phyloP scores from a whole-genome alignment of 2,113 vertebrate genomes.

The Pterocles gutturalis region DNA sequence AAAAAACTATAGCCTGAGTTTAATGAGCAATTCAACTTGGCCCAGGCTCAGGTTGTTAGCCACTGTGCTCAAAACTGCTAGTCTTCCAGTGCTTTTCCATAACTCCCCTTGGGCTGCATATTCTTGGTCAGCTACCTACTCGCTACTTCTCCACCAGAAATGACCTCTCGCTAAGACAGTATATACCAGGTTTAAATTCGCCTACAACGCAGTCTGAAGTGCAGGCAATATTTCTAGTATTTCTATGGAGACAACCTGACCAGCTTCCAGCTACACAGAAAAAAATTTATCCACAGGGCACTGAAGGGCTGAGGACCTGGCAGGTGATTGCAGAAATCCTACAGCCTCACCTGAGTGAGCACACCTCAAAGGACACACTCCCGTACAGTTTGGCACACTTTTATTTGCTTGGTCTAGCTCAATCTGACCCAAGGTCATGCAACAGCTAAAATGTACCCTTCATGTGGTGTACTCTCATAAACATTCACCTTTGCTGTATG shows the following conservation, averaged over 20 bases:
- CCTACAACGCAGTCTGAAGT: not conserved
- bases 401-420: not conserved
- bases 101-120: not conserved
- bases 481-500: not conserved
- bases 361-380: not conserved
- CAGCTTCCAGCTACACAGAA: not conserved
- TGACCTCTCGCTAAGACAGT: not conserved
- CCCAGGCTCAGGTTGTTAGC: not conserved
- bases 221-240: not conserved
- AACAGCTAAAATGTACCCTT: not conserved
- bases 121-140: not conserved
- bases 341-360: not conserved
- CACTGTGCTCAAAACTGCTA: not conserved
- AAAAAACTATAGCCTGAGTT: not conserved
- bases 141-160: not conserved
- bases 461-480: not conserved
- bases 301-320: not conserved
- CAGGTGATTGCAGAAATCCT: not conserved
- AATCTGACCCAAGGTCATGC: not conserved
- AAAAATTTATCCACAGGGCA: rapidly evolving
- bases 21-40: slow-evolving; percentile 4
- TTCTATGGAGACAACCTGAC: not conserved
- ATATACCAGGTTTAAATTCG: not conserved
- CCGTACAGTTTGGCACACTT: not conserved
- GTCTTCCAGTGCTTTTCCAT: not conserved